Evolutionary conservation across 1,140 invertebrate genomes (phyloP), one percentile per base, ranked within the genome.

Genomic region (Drosophila takahashii): DNA sequence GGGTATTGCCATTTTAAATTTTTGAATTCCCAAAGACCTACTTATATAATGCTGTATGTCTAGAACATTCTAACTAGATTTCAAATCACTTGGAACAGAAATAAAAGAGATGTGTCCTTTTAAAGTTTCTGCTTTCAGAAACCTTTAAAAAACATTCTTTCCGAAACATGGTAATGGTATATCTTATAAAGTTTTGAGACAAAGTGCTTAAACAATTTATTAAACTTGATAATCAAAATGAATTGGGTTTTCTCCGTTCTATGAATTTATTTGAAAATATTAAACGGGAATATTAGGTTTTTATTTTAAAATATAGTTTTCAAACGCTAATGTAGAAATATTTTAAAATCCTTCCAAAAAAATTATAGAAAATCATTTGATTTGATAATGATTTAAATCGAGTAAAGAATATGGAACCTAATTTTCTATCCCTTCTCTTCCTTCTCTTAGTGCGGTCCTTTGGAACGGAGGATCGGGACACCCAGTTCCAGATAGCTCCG

Each of bases 381-480:
- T 10, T 10, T 10, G 11, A 1, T 2, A 9, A 10, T 29, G 37
- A 42, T 7, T 10, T 26, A 45, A 8, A 6, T 22, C 8, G 22
- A 22, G 22, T 6, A 26, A 45, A 4, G 0, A 4, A 45, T 13
- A n/a, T n/a, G n/a, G n/a, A n/a, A n/a, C n/a, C n/a, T n/a, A 11
- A 2, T 6, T 3, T 45, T 52, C 36, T 39, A 15, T 18, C n/a
- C 15, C 6, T n/a, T n/a, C n/a, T 34, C 5, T 34, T 18, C 22
- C 11, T 37, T 56, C 37, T 27, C 32, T 7, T 51, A 99, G 99
- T 99, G 56, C 95, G 98, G 78, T 99, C 98, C 5, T 99, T 99
- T 95, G 99, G 99, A 29, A 99, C 99, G 29, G 99, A 99, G 94
- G 98, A 99, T 92, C 94, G 99, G 41, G 97, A 98, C 71, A 97